Base-by-base conservation (phyloP, 2,888 invertebrate genomes). In the Melanotus villosus region DNA sequence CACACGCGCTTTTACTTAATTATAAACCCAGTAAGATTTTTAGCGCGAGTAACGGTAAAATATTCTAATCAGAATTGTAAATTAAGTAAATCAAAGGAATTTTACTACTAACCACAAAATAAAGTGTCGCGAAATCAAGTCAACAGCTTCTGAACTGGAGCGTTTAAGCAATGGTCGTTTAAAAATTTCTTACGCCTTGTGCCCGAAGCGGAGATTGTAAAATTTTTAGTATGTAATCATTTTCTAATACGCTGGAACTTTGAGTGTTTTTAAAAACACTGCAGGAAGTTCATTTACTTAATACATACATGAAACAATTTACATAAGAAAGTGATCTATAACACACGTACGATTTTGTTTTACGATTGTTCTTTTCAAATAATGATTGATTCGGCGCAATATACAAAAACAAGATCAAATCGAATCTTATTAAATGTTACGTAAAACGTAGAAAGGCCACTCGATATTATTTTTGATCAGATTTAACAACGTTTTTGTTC, bases 121-220 rank as follows among this genome's bases (percentile, higher is more conserved):
- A 50, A 50, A 50, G n/a, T 50, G 26, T 34, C 34, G 21, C 50
- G 26, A 16, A 52, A 32, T 9, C 14, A 26, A n/a, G 16, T 14
- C 50, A 21, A 14, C 30, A 30, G 26, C 58, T 65, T 45, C 58
- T 57, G 47, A 65, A 65, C 10, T 65, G 45, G 57, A 65, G 65
- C 65, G 58, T 57, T 57, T 47, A 36, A 38, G 50, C 50, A 65
- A 65, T 26, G 47, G 26, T 36, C 14, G 56, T 56, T 56, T n/a
- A n/a, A 30, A 65, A 36, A 65, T 57, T 23, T 56, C 56, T 65
- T 65, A 47, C 26, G 12, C 38, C 9, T 45, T 26, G 21, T 14
- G 57, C 65, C 45, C 36, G 4, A 41, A 45, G 65, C 65, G 56
- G 65, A 41, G 65, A 65, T 65, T 65, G 65, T 57, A 41, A 54